These are phyloP conservation scores for Rhagonycha fulva DNA, from an alignment of 2,888 invertebrate species.

Conservation along the genomic window DNA sequence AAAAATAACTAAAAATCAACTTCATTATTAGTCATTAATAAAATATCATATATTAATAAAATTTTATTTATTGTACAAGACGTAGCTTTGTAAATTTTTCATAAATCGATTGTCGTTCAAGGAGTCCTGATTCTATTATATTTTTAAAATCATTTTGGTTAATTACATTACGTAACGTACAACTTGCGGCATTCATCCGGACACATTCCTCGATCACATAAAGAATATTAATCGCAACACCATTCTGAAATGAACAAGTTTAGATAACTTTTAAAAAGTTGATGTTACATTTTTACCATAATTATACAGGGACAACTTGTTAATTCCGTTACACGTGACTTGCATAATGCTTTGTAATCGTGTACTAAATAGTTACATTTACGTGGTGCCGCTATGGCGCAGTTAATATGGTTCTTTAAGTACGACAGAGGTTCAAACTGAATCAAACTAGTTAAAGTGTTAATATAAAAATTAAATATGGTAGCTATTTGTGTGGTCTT, in stretches of 20 bases:
- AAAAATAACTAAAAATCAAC: too few species aligned
- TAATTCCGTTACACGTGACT: constrained; percentile 12
- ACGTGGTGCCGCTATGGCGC: constrained; percentile 6
- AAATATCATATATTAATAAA: not conserved
- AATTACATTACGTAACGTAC: not conserved
- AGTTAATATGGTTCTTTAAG: constrained; percentile 14
- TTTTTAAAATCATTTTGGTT: not conserved
- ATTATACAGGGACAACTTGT: not conserved
- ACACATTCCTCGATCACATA: constrained; percentile 3
- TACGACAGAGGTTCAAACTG: constrained; percentile 16
- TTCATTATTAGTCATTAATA: not conserved
- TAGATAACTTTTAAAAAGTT: not conserved
- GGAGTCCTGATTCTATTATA: not conserved
- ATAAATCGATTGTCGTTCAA: not conserved
- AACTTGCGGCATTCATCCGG: not conserved
- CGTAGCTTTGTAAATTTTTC: not conserved
- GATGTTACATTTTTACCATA: constrained; percentile 3
- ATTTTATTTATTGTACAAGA: not conserved
- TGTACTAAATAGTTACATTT: constrained; percentile 12
- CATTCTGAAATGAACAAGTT: not conserved
- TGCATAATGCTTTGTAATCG: constrained; percentile 22
- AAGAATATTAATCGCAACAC: not conserved
- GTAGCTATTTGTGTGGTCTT: constrained; percentile 8
- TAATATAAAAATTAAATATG: constrained; percentile 17
- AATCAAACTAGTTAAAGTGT: constrained; percentile 5